Conservation (phyloP, 1,140 invertebrate species). For the Muscidifurax raptorellus region DNA sequence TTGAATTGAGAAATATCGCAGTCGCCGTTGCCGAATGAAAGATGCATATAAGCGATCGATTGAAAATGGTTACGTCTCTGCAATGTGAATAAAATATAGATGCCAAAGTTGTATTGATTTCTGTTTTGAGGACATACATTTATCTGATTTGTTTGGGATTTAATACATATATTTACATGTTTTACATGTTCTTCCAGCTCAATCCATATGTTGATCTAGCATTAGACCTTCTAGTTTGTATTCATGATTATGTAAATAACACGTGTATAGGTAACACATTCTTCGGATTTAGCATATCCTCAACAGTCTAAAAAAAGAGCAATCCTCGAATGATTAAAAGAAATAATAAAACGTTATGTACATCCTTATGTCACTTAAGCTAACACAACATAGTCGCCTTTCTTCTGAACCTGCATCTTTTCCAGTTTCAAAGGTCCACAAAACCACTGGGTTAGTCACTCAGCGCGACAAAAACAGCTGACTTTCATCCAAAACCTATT, state of each 20-base stretch:
- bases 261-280: too few species aligned
- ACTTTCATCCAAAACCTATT: background rate
- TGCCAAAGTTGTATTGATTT: background rate
- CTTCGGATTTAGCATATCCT: too few species aligned
- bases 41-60: background rate
- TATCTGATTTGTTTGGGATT: background rate
- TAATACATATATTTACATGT: background rate
- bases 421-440: background rate
- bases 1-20: background rate
- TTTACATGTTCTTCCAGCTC: background rate
- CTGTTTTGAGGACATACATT: background rate
- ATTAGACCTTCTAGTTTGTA: too few species aligned
- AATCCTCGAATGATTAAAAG: too few species aligned
- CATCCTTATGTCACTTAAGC: too few species aligned
- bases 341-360: too few species aligned
- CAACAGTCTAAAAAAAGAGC: too few species aligned
- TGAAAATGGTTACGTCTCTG: background rate
- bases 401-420: background rate
- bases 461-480: background rate
- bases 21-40: background rate
- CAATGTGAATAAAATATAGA: background rate
- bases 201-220: too few species aligned
- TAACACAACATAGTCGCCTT: background rate
- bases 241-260: too few species aligned
- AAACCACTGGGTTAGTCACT: background rate